Evolutionary conservation across 1,140 invertebrate genomes (phyloP).

Genomic region (Sipha flava): DNA sequence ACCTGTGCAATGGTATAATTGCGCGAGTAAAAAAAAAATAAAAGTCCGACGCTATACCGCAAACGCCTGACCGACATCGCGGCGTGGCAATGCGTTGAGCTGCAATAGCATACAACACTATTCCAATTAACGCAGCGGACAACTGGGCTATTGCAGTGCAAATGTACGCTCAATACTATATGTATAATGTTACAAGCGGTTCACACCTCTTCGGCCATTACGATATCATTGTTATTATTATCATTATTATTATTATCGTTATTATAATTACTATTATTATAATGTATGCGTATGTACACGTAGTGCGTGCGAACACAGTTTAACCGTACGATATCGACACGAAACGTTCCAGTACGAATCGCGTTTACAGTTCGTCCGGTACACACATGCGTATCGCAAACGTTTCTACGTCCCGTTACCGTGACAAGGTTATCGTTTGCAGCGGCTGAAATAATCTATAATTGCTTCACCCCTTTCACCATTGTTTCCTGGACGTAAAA

Average conservation of each 20-base stretch:
- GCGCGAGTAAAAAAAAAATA: too few relatives aligned
- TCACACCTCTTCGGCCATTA: neutral
- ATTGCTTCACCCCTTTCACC: slow-evolving; percentile 16
- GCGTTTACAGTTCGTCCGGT: too few relatives aligned
- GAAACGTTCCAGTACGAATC: neutral
- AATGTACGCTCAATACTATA: too few relatives aligned
- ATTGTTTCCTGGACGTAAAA: neutral
- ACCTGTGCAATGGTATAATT: too few relatives aligned
- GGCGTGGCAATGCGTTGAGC: too few relatives aligned
- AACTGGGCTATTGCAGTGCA: too few relatives aligned
- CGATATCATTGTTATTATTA: neutral
- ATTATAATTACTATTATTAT: neutral
- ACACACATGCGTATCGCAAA: too few relatives aligned
- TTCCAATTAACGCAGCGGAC: too few relatives aligned
- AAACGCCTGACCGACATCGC: too few relatives aligned
- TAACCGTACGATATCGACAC: neutral
- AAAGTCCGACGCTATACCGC: too few relatives aligned
- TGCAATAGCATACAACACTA: too few relatives aligned
- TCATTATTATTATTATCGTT: neutral
- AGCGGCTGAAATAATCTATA: neutral
- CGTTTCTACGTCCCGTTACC: neutral
- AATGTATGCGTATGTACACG: neutral
- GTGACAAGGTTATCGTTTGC: neutral
- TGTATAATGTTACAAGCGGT: neutral
- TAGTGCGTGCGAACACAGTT: neutral